These are phyloP conservation scores for Acipenser oxyrinchus DNA, from an alignment of 2,797 vertebrate species.

Conservation along the genomic window DNA sequence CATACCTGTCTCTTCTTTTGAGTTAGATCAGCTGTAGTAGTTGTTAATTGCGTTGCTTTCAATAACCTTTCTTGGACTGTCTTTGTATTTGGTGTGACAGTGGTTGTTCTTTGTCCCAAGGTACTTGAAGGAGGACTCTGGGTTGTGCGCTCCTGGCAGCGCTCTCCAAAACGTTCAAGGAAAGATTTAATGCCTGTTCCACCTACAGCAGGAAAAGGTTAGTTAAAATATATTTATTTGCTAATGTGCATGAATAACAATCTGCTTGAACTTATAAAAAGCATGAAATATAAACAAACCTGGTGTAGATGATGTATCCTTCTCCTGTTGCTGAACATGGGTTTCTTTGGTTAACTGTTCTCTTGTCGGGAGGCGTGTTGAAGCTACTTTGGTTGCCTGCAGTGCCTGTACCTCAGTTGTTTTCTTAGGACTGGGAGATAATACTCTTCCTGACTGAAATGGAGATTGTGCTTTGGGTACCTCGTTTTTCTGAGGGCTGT, in stretches of 20 bases:
- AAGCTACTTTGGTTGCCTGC: constrained; percentile 33
- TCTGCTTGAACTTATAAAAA: too few relatives aligned
- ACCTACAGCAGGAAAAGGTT: constrained; percentile 32
- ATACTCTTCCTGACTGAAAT: constrained; percentile 3
- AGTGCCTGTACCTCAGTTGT: constrained; percentile 23
- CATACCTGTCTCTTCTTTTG: constrained; percentile 81
- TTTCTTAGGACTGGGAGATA: constrained; percentile 41
- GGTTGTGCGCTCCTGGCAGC: constrained; percentile 63
- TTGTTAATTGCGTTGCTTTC: constrained; percentile 57
- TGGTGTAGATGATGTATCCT: constrained; percentile 52
- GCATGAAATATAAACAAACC: constrained; percentile 44
- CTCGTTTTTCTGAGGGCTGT: constrained; percentile 54
- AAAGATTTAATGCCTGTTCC: constrained; percentile 76
- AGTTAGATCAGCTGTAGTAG: constrained; percentile 67
- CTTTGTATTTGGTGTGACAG: constrained; percentile 69
- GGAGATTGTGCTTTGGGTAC: constrained; percentile 16
- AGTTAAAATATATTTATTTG: background rate
- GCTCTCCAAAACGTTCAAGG: constrained; percentile 83
- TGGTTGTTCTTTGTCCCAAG: constrained; percentile 34
- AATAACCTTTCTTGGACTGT: constrained; percentile 72
- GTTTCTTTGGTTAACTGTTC: constrained; percentile 48
- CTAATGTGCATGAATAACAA: too few relatives aligned
- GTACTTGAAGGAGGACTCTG: constrained; percentile 45
- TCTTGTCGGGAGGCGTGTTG: constrained; percentile 32
- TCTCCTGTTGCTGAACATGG: constrained; percentile 47